These are phyloP conservation scores for Macaria notata DNA, from an alignment of 2,888 invertebrate species.

Conservation along the genomic window DNA sequence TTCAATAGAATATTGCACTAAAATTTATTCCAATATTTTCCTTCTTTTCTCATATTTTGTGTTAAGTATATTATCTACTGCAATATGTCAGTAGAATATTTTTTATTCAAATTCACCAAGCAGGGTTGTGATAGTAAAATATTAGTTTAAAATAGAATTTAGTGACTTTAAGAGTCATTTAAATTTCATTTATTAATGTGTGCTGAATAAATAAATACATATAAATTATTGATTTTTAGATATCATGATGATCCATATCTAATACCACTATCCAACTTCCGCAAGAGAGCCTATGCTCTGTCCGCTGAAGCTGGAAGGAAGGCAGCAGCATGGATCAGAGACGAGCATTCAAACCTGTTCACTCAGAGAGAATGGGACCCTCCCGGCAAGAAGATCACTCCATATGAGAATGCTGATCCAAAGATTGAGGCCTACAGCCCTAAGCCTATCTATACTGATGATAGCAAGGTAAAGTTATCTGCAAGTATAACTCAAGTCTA, in stretches of 20 bases:
- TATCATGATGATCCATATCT: conserved; percentile 96
- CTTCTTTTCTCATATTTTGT: no score
- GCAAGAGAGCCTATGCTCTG: conserved; percentile 87
- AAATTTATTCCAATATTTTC: no score
- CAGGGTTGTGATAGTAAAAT: no score
- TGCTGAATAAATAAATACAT: no score
- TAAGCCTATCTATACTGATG: conserved; percentile 85
- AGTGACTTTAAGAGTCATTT: no score
- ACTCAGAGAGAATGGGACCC: conserved; percentile 85
- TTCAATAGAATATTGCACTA: no score
- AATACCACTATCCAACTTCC: conserved; percentile 87
- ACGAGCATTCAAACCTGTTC: conserved; percentile 88
- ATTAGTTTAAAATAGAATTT: no score
- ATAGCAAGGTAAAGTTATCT: conserved; percentile 78
- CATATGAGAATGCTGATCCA: conserved; percentile 82
- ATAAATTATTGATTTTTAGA: conserved; percentile 44
- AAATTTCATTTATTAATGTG: no score
- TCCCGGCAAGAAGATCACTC: conserved; percentile 74
- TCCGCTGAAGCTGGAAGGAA: conserved; percentile 93
- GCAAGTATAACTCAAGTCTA: no score
- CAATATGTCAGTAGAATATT: no score
- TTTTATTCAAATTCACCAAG: no score
- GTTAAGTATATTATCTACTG: no score
- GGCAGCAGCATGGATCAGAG: conserved; percentile 91
- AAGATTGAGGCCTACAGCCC: conserved; percentile 87